A percentile compares a stretch with the other conserved stretches of the same genome.
These are phyloP conservation scores for Gasterosteus aculeatus DNA, from an alignment of 2,113 vertebrate genomes.

Conservation along the genomic window DNA sequence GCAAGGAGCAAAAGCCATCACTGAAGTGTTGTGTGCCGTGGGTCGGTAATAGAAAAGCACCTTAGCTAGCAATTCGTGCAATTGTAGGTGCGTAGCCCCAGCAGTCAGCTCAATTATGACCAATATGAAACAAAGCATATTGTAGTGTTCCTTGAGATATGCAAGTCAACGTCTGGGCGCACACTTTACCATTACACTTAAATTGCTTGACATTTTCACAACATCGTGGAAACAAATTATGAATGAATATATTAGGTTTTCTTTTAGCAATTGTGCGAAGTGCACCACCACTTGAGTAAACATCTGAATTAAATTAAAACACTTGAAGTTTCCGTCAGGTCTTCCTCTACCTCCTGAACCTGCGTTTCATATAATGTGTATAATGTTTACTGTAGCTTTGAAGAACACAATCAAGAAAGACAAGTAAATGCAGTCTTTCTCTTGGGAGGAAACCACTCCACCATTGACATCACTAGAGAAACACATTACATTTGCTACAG, in stretches of 20 bases:
- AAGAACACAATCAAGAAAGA: constrained; percentile 9
- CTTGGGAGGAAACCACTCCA: constrained; percentile 15
- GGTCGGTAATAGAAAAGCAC: constrained; percentile 30
- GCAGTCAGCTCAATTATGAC: not conserved
- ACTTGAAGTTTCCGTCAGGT: constrained; percentile 3
- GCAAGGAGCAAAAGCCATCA: constrained; percentile 38
- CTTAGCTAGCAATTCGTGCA: constrained; percentile 7
- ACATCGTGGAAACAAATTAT: constrained; percentile 1
- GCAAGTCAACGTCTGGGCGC: constrained; percentile 24
- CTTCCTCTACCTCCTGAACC: not conserved
- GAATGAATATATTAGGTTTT: not conserved
- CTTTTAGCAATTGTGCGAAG: not conserved
- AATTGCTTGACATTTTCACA: constrained; percentile 4
- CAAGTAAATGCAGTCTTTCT: constrained; percentile 21
- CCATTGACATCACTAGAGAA: constrained; percentile 7
- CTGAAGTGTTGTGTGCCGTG: not conserved
- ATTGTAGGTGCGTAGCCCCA: not conserved
- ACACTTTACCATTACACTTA: constrained; percentile 10
- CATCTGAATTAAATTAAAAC: not conserved
- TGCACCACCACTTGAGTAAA: constrained; percentile 13
- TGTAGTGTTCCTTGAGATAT: constrained; percentile 6
- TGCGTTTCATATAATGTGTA: not conserved
- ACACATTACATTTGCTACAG: constrained; percentile 10
- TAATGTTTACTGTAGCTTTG: not conserved
- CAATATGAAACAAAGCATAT: constrained; percentile 19